Conservation (phyloP, 2,888 invertebrate genomes). For the Gymnoscelis rufifasciata region DNA sequence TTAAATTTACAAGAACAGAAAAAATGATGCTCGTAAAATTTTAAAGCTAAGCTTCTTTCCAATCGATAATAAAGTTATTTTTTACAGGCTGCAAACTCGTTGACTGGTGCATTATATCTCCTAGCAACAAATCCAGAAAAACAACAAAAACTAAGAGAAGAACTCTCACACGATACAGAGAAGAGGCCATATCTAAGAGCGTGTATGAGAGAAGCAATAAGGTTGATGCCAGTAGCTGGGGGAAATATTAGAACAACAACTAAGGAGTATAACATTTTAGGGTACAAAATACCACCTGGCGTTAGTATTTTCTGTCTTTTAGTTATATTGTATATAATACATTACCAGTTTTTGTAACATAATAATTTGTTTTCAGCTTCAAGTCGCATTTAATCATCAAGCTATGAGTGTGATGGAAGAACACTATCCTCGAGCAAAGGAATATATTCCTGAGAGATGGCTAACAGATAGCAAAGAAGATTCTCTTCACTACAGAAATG, state of each 20-base stretch:
- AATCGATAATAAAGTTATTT: neutral
- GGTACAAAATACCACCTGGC: constrained; percentile 80
- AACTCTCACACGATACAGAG: constrained; percentile 56
- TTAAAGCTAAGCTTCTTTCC: too few relatives aligned
- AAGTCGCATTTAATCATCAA: constrained; percentile 68
- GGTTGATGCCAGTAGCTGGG: constrained; percentile 80
- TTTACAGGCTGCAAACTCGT: constrained; percentile 76
- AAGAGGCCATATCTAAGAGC: constrained; percentile 80
- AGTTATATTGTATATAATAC: too few relatives aligned
- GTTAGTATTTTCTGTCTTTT: constrained; percentile 64
- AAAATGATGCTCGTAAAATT: too few relatives aligned
- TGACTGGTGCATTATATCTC: constrained; percentile 77
- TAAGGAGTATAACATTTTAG: constrained; percentile 79
- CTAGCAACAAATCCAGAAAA: constrained; percentile 81
- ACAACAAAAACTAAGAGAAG: constrained; percentile 81
- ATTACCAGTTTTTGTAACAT: too few relatives aligned
- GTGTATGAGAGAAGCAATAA: constrained; percentile 84
- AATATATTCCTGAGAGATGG: constrained; percentile 89
- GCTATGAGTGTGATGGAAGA: constrained; percentile 81
- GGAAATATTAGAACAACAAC: constrained; percentile 76
- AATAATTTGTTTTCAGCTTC: constrained; percentile 38
- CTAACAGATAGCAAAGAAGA: constrained; percentile 47
- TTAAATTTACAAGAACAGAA: too few relatives aligned
- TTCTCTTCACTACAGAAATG: constrained; percentile 59
- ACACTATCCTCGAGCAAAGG: constrained; percentile 80